Conservation (phyloP, 2,797 vertebrate species). For the Lagocephalus sceleratus region DNA sequence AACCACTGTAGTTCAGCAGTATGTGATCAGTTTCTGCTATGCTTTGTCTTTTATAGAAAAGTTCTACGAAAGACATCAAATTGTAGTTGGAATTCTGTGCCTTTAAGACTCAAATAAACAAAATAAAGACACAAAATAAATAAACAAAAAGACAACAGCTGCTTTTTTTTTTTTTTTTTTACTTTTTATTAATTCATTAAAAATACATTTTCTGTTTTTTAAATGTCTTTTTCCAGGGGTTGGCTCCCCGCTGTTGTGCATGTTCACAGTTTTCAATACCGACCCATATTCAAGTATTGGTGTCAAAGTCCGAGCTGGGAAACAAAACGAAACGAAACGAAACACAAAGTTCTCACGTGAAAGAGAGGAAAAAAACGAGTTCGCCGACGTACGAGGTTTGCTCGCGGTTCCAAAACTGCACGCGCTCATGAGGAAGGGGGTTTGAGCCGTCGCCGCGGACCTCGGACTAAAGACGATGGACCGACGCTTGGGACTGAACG, state of each 20-base stretch:
- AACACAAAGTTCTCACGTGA: not conserved
- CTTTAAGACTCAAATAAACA: too few relatives aligned
- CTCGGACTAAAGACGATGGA: not conserved
- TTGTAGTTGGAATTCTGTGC: too few relatives aligned
- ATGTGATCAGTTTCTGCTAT: not conserved
- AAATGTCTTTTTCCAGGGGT: slow-evolving; percentile 18
- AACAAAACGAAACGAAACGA: slow-evolving; percentile 31
- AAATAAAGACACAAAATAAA: too few relatives aligned
- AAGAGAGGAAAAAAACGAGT: slow-evolving; percentile 31
- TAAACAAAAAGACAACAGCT: slow-evolving; percentile 12
- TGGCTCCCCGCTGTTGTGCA: slow-evolving; percentile 58
- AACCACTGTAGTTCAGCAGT: too few relatives aligned
- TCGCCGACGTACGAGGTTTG: slow-evolving; percentile 28
- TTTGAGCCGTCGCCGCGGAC: not conserved
- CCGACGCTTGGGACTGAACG: slow-evolving; percentile 7
- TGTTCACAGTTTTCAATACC: slow-evolving; percentile 75
- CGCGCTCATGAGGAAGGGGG: slow-evolving; percentile 27
- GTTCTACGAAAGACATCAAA: too few relatives aligned
- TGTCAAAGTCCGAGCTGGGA: slow-evolving; percentile 53
- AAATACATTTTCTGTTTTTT: slow-evolving; percentile 17
- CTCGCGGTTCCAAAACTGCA: not conserved
- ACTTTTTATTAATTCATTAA: slow-evolving; percentile 59
- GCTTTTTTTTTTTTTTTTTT: slow-evolving; percentile 20
- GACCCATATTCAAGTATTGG: slow-evolving; percentile 72
- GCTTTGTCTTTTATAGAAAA: too few relatives aligned